These are phyloP conservation scores for Aleiodes alternator DNA, from an alignment of 2,888 invertebrate genomes.

Conservation along the genomic window DNA sequence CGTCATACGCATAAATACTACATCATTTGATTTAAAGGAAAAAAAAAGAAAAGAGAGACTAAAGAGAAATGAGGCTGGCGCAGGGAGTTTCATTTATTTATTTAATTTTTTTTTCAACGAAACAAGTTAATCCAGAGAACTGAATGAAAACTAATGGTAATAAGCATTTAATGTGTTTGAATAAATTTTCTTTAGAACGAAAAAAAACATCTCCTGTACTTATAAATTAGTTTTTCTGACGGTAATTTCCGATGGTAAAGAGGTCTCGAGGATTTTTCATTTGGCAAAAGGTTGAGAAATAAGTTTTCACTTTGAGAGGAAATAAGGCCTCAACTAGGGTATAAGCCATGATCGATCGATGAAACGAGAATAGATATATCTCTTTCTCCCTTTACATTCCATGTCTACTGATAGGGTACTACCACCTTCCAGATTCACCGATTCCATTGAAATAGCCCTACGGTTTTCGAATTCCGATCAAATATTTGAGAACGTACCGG, in stretches of 20 bases:
- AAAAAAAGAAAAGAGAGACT: constrained; percentile 33
- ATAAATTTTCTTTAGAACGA: no score
- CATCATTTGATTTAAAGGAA: constrained; percentile 19
- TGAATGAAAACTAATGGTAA: no score
- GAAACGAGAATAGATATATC: background rate
- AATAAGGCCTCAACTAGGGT: background rate
- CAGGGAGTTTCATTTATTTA: no score
- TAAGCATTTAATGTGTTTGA: no score
- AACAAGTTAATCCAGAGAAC: no score
- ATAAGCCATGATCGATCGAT: constrained; percentile 20
- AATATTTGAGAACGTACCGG: constrained; percentile 50
- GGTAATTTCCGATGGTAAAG: no score
- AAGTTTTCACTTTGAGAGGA: no score
- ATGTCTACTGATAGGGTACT: constrained; percentile 19
- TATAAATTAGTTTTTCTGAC: no score
- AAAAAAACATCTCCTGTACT: no score
- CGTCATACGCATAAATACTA: constrained; percentile 64
- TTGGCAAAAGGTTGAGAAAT: no score
- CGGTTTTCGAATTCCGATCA: constrained; percentile 48
- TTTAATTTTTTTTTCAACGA: no score
- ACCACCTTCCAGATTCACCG: constrained; percentile 32
- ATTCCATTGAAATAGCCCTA: constrained; percentile 39
- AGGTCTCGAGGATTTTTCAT: no score
- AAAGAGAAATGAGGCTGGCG: constrained; percentile 26
- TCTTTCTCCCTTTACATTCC: constrained; percentile 4